Percentiles rank a stretch among this genome's conserved stretches.
phyloP scores from a whole-genome alignment of 2,888 invertebrate species.

The Deilephila porcellus region DNA sequence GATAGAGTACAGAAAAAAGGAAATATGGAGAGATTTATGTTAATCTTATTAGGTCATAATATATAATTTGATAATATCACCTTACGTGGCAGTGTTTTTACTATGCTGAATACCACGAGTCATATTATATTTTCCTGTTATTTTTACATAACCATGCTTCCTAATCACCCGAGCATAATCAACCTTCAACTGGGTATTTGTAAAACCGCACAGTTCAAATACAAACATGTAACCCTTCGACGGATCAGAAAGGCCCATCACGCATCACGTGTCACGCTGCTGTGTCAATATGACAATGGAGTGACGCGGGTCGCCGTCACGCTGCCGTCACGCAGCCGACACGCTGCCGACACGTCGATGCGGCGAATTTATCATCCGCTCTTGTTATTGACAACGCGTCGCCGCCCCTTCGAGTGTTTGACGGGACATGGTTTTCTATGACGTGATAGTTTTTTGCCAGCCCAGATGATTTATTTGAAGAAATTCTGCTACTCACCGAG shows the following conservation, averaged over 20 bases:
- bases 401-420: conserved; percentile 26
- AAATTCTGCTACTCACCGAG: conserved; percentile 15
- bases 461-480: conserved; percentile 17
- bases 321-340: conserved; percentile 41
- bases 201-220: conserved; percentile 51
- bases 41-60: too few species aligned
- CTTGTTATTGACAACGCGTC: conserved; percentile 62
- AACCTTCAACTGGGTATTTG: conserved; percentile 2
- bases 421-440: conserved; percentile 31
- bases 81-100: too few species aligned
- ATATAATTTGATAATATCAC: too few species aligned
- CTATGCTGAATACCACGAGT: too few species aligned
- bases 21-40: too few species aligned
- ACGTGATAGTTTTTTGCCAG: conserved; percentile 36
- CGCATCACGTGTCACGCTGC: conserved; percentile 33
- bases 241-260: conserved; percentile 33
- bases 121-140: too few species aligned
- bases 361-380: conserved; percentile 61
- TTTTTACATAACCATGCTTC: too few species aligned
- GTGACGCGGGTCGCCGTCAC: conserved; percentile 61
- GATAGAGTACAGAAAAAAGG: too few species aligned
- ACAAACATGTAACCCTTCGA: conserved; percentile 52
- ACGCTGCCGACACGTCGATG: conserved; percentile 46
- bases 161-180: not conserved
- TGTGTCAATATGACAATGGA: conserved; percentile 59